Percentiles rank a stretch among this genome's conserved stretches.
Evolutionary conservation across 2,113 vertebrate species (phyloP).

Genomic region (Notechis scutatus): DNA sequence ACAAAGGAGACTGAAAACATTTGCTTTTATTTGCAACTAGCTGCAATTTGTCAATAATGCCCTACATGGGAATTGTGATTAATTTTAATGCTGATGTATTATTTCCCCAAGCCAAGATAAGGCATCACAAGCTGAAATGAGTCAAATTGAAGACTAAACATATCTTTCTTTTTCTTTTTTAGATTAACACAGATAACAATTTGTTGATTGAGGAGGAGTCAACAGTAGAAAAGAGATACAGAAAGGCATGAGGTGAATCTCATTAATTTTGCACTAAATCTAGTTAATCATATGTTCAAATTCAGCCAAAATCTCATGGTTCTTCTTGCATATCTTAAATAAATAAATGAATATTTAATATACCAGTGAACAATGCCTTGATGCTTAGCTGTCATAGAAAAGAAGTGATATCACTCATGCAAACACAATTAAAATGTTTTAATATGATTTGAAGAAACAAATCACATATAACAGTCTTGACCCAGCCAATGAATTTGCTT

Average conservation of each 20-base stretch:
- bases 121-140: neutral
- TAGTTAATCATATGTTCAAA: neutral
- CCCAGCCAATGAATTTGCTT: neutral
- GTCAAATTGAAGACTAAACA: neutral
- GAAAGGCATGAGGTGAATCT: neutral
- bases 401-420: neutral
- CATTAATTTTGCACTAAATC: neutral
- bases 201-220: neutral
- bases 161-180: neutral
- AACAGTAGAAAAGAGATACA: neutral
- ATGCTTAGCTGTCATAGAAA: neutral
- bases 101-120: neutral
- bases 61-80: neutral
- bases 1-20: neutral
- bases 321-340: neutral
- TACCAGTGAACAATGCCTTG: neutral
- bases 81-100: neutral
- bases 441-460: neutral
- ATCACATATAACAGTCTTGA: neutral
- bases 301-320: neutral
- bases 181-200: neutral
- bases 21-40: neutral
- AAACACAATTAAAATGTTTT: neutral
- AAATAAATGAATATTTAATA: neutral
- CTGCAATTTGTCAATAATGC: neutral